Conservation (phyloP, 1,140 invertebrate genomes). For the Anoplolepis gracilipes region DNA sequence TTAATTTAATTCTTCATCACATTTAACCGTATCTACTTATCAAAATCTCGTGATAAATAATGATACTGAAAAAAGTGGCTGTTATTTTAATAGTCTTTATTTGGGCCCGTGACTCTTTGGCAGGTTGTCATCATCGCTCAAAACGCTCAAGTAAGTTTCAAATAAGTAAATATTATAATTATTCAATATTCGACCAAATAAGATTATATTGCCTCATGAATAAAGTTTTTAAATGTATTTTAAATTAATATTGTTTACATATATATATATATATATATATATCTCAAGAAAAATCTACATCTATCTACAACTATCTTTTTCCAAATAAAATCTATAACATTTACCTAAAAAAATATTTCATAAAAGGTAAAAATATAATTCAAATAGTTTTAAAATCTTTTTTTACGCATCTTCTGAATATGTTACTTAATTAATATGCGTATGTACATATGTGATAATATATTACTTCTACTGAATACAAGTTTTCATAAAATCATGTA, state of each 20-base stretch:
- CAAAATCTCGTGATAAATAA: conserved; percentile 55
- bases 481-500: conserved; percentile 1
- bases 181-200: not conserved
- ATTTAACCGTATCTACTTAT: not conserved
- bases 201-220: not conserved
- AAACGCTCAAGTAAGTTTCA: conserved; percentile 71
- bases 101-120: conserved; percentile 58
- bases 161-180: too few species aligned
- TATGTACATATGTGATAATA: not conserved
- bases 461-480: not conserved
- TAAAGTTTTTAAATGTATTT: not conserved
- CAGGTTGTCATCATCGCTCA: conserved; percentile 50
- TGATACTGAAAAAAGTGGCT: conserved; percentile 39
- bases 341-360: not conserved
- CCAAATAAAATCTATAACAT: not conserved
- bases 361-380: not conserved
- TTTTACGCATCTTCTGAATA: not conserved
- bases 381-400: not conserved
- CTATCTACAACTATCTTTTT: too few species aligned
- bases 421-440: not conserved
- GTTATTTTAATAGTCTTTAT: conserved; percentile 61
- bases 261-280: not conserved
- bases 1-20: conserved; percentile 14
- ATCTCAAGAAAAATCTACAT: not conserved
- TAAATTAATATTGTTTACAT: not conserved